Evolutionary conservation across 1,140 invertebrate genomes (phyloP).

Genomic region (Planococcus citri): DNA sequence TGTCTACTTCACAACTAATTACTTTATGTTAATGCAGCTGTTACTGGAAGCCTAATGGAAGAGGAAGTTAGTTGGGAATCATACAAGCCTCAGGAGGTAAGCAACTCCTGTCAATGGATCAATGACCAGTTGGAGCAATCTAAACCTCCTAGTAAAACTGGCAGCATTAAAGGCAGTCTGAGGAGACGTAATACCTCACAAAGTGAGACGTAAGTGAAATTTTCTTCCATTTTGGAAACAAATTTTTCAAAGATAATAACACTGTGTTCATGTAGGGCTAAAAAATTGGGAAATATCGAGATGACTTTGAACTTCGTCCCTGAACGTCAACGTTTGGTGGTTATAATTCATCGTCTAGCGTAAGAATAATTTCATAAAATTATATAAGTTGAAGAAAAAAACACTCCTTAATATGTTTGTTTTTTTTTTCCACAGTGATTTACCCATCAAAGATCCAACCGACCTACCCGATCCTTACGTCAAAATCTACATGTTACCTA

Average conservation of each 20-base stretch:
- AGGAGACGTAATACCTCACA: neutral
- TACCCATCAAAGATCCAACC: conserved; percentile 70
- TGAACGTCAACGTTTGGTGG: conserved; percentile 60
- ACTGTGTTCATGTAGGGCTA: neutral
- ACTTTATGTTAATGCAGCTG: neutral
- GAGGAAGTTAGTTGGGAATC: neutral
- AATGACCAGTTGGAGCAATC: neutral
- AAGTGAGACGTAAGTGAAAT: conserved; percentile 4
- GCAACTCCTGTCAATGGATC: conserved; percentile 5
- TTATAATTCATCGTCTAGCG: conserved; percentile 79
- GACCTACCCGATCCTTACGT: conserved; percentile 92
- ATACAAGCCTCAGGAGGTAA: neutral
- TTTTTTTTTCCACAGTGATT: conserved; percentile 46
- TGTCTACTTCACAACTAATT: no score
- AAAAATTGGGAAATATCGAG: conserved; percentile 57
- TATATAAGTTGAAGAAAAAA: conserved; percentile 25
- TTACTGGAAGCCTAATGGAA: neutral
- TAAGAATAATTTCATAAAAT: conserved; percentile 52
- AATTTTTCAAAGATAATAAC: neutral
- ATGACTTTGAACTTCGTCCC: conserved; percentile 74
- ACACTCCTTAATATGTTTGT: neutral
- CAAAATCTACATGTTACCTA: conserved; percentile 81
- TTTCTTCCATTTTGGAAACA: no score
- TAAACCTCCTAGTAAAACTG: neutral
- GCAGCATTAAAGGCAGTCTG: neutral